A percentile compares a stretch with the other conserved stretches of the same genome.
phyloP scores from a whole-genome alignment of 2,888 invertebrate species.

The Mellilla xanthometata region DNA sequence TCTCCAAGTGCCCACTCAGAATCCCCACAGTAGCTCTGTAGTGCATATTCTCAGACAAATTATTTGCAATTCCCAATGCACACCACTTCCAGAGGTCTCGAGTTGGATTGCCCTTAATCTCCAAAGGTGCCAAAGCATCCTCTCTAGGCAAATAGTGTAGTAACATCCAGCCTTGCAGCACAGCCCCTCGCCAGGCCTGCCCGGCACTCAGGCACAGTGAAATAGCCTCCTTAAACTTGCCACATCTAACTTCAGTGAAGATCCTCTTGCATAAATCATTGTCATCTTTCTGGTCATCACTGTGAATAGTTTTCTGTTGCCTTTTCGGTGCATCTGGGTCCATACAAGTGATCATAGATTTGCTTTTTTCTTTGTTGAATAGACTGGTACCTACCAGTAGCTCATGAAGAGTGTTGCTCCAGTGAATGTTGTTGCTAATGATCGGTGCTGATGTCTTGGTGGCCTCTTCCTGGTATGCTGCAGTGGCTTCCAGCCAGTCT shows the following conservation, averaged over 20 bases:
- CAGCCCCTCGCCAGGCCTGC: conserved; percentile 95
- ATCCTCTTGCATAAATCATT: conserved; percentile 80
- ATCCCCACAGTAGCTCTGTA: conserved; percentile 87
- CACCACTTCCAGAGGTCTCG: conserved; percentile 91
- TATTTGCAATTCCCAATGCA: conserved; percentile 84
- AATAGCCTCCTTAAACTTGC: conserved; percentile 92
- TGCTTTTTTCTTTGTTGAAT: conserved; percentile 71
- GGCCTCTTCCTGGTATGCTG: conserved; percentile 89
- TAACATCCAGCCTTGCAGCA: conserved; percentile 94
- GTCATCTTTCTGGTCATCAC: conserved; percentile 92
- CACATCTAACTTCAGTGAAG: conserved; percentile 91
- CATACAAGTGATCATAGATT: conserved; percentile 84
- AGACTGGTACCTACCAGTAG: conserved; percentile 79
- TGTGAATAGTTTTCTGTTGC: conserved; percentile 90
- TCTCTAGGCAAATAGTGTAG: conserved; percentile 92
- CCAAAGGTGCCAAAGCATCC: conserved; percentile 63
- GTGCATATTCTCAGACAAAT: conserved; percentile 79
- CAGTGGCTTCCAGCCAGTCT: conserved; percentile 95
- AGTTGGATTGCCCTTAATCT: conserved; percentile 92
- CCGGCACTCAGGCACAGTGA: conserved; percentile 92
- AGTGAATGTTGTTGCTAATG: conserved; percentile 86
- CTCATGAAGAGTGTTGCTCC: conserved; percentile 96
- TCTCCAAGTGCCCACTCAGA: conserved; percentile 91
- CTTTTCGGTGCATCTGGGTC: conserved; percentile 96
- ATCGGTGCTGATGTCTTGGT: conserved; percentile 70